These are phyloP conservation scores for Lobophora halterata DNA, from an alignment of 2,888 invertebrate species.

Conservation along the genomic window DNA sequence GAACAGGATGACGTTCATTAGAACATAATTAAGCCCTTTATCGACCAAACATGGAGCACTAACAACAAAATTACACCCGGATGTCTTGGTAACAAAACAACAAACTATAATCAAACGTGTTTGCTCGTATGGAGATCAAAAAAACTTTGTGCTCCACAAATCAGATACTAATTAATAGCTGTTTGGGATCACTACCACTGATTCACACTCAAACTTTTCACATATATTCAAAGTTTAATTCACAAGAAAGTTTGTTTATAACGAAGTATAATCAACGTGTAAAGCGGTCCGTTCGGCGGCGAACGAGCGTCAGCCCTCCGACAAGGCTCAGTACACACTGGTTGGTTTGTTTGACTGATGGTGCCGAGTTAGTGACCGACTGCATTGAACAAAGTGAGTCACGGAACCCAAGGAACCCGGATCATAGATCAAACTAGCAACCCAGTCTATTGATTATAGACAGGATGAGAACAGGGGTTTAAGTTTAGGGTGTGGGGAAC, in stretches of 20 bases:
- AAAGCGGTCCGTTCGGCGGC: conserved; percentile 34
- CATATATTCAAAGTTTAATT: conserved; percentile 54
- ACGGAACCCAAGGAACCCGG: conserved; percentile 67
- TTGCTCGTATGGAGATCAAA: conserved; percentile 61
- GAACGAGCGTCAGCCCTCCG: conserved; percentile 58
- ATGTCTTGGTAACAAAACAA: conserved; percentile 75
- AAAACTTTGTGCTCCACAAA: conserved; percentile 45
- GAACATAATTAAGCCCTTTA: conserved; percentile 31
- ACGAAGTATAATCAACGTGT: conserved; percentile 47
- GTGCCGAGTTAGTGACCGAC: conserved; percentile 52
- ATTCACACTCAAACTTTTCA: conserved; percentile 46
- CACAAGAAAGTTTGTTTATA: conserved; percentile 60
- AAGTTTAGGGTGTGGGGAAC: conserved; percentile 42
- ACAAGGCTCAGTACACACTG: conserved; percentile 60
- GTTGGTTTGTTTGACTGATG: conserved; percentile 41
- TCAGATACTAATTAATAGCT: conserved; percentile 52
- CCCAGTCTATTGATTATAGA: conserved; percentile 58
- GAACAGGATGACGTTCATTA: conserved; percentile 30
- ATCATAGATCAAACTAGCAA: conserved; percentile 61
- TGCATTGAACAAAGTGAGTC: conserved; percentile 64
- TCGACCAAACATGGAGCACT: conserved; percentile 39
- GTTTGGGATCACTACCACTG: conserved; percentile 48
- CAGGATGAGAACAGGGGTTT: conserved; percentile 48
- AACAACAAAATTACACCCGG: conserved; percentile 59
- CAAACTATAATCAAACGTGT: conserved; percentile 72